Conservation (phyloP, 2,797 vertebrate genomes). For the Pitangus sulphuratus region DNA sequence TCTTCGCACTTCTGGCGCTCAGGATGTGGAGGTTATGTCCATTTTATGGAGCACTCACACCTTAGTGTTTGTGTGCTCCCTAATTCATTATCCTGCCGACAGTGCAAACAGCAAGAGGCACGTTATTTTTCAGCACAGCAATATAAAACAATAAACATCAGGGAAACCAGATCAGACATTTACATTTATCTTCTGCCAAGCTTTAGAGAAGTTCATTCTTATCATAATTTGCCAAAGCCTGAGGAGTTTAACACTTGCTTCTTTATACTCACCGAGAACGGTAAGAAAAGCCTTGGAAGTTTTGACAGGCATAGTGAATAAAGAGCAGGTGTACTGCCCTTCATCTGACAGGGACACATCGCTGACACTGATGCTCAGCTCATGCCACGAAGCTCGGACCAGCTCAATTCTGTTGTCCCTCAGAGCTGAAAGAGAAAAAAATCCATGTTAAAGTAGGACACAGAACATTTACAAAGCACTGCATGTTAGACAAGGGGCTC, state of each 20-base stretch:
- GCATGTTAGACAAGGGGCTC: background rate
- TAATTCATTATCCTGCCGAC: background rate
- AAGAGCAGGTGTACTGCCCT: slow-evolving; percentile 96
- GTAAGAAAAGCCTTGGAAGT: slow-evolving; percentile 97
- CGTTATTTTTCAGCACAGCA: background rate
- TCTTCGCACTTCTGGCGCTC: background rate
- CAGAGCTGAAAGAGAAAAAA: slow-evolving; percentile 81
- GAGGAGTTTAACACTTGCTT: background rate
- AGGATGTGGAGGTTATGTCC: background rate
- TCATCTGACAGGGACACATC: slow-evolving; percentile 92
- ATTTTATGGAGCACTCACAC: background rate
- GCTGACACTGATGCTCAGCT: slow-evolving; percentile 95
- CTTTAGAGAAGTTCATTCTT: background rate
- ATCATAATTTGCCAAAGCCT: background rate
- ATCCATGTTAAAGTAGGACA: background rate
- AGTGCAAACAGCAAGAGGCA: background rate
- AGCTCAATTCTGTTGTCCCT: slow-evolving; percentile 96
- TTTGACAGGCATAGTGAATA: slow-evolving; percentile 99
- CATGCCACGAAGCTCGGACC: slow-evolving; percentile 92
- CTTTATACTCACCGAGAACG: slow-evolving; percentile 88
- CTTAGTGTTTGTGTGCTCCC: background rate
- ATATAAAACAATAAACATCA: slow-evolving; percentile 13
- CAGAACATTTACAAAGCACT: background rate
- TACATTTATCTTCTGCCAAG: background rate
- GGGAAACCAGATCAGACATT: background rate